Conservation (phyloP, 2,113 vertebrate species). For the Myotis davidii region DNA sequence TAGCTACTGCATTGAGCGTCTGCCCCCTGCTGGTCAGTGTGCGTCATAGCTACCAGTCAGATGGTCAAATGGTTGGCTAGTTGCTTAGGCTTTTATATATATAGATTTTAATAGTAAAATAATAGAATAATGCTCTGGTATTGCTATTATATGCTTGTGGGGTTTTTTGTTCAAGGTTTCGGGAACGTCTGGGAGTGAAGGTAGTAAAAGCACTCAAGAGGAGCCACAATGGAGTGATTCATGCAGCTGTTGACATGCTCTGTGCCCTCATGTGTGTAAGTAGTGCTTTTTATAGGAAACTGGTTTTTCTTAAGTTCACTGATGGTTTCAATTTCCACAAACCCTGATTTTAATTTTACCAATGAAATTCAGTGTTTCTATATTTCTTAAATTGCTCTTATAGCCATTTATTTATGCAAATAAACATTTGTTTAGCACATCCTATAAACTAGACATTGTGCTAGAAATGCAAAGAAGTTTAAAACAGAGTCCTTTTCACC, state of each 20-base stretch:
- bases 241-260: constrained; percentile 98
- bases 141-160: constrained; percentile 33
- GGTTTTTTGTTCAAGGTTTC: constrained; percentile 89
- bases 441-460: neutral
- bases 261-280: constrained; percentile 99
- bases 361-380: neutral
- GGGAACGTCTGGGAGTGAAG: constrained; percentile 97
- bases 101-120: neutral
- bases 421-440: neutral
- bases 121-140: neutral
- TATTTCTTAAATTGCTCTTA: neutral
- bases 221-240: constrained; percentile 95
- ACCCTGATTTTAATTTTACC: neutral
- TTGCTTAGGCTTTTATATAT: too few relatives aligned
- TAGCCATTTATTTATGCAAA: neutral
- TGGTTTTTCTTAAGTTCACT: neutral
- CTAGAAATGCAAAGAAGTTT: neutral
- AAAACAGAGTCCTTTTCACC: too few relatives aligned
- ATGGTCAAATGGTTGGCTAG: too few relatives aligned
- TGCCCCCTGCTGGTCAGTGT: too few relatives aligned
- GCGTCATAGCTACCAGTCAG: too few relatives aligned
- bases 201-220: constrained; percentile 98
- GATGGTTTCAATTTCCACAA: neutral
- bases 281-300: constrained; percentile 62
- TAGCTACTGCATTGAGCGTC: too few relatives aligned